Percentiles rank a stretch among this genome's conserved stretches.
Evolutionary conservation across 2,113 vertebrate genomes (phyloP).

Genomic region (Nothocercus julius): DNA sequence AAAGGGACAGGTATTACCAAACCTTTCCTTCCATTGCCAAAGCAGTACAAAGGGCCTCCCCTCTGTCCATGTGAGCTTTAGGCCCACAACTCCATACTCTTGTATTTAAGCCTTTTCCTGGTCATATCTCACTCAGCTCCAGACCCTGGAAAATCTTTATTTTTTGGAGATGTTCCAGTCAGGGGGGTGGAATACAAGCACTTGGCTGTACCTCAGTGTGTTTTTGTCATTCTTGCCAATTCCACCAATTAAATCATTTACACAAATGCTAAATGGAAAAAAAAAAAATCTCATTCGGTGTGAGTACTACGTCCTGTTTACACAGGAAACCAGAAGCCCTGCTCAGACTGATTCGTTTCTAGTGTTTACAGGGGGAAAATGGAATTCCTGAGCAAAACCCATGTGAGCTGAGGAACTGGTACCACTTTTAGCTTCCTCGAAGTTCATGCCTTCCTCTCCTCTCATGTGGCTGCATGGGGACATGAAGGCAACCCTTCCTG

Average conservation of each 20-base stretch:
- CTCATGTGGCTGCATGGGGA: neutral
- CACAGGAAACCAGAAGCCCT: neutral
- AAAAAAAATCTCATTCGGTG: neutral
- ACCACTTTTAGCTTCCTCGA: neutral
- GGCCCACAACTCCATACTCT: neutral
- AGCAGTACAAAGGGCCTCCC: neutral
- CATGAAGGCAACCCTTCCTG: too few relatives aligned
- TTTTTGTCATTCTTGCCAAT: neutral
- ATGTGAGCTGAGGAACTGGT: neutral
- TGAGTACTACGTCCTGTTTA: neutral
- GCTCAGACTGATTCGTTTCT: fast-evolving
- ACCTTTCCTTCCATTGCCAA: neutral
- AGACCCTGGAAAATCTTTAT: neutral
- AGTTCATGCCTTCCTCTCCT: neutral
- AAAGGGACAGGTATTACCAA: neutral
- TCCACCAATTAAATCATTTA: neutral
- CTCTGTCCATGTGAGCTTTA: neutral
- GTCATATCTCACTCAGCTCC: neutral
- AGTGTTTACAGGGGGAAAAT: neutral
- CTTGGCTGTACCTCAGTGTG: neutral
- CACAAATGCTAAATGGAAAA: neutral
- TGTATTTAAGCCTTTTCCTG: neutral
- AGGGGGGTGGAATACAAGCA: neutral
- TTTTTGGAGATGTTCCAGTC: neutral
- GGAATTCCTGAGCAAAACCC: neutral